These are phyloP conservation scores for Cephus pulcher DNA, from an alignment of 2,888 invertebrate genomes.

Conservation along the genomic window DNA sequence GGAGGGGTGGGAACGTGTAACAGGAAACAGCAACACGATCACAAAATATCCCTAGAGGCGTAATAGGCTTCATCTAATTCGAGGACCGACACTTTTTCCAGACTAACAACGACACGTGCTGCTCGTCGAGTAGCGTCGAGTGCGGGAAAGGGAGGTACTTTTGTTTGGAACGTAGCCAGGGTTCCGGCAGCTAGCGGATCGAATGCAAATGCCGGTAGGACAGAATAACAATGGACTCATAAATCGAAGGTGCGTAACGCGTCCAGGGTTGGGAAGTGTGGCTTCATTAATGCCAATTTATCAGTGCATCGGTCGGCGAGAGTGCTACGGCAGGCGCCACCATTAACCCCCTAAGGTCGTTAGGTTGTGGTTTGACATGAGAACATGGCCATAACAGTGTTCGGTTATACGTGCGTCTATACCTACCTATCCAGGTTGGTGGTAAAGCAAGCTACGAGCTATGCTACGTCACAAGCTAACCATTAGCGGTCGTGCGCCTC, in stretches of 20 bases:
- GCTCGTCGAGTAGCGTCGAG: neutral
- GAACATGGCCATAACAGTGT: constrained; percentile 60
- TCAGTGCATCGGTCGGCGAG: constrained; percentile 49
- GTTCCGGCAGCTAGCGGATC: constrained; percentile 26
- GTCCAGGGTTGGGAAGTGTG: constrained; percentile 36
- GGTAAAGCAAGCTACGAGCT: constrained; percentile 1
- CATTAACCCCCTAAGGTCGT: constrained; percentile 61
- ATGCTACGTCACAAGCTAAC: constrained; percentile 41
- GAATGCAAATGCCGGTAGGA: constrained; percentile 37
- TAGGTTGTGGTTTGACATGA: constrained; percentile 63
- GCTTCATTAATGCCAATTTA: constrained; percentile 60
- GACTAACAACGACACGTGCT: neutral
- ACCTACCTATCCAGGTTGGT: neutral
- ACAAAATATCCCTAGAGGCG: neutral
- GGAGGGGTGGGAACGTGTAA: neutral
- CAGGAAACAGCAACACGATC: neutral
- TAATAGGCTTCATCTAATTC: neutral
- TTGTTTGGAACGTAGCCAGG: constrained; percentile 41
- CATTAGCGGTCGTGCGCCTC: constrained; percentile 47
- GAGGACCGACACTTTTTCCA: neutral
- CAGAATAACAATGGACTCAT: constrained; percentile 35
- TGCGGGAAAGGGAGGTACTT: constrained; percentile 35
- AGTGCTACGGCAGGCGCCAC: constrained; percentile 33
- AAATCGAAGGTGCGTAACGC: constrained; percentile 35
- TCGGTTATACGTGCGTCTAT: constrained; percentile 44